Evolutionary conservation across 2,113 vertebrate genomes (phyloP), one percentile per base, ranked within the genome.

Genomic region (Morone saxatilis): DNA sequence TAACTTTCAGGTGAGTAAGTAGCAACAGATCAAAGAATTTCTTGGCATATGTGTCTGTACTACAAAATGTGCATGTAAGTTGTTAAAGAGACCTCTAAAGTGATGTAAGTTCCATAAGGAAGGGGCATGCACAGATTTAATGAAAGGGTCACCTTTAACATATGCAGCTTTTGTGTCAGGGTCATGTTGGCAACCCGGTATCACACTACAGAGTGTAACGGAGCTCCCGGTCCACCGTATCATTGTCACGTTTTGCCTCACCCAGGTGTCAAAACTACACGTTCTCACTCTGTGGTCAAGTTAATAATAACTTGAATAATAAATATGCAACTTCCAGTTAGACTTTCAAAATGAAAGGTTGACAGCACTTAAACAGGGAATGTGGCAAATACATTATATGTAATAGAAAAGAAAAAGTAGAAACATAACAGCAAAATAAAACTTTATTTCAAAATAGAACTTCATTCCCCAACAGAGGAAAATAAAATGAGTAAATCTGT

Each of bases 361-460:
- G 53, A 40, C 67, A 51, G 45, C 17, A 70, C 19, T 11, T 38
- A 5, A 16, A 17, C 13, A 48, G 13, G 31, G 13, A 16, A 47
- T 48, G 6, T 41, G 31, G 3, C 5, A 22, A 43, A 17, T 31
- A 56, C 7, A 69, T 8, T 5, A 53, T 8, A 54, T 5, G 6
- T 11, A 43, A 38, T 11, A 38, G 25, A 73, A 73, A 19, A 17
- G 7, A 53, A 40, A n/a, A 20, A 10, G 0, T 13, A 22, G 9
- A 69, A 45, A 69, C 22, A 43, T 57, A 45, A 40, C 40, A 76
- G 66, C 56, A 82, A 78, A 76, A 85, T 71, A 57, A 43, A 38
- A 31, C 20, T 88, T 88, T 80, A 86, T 71, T 82, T 56, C 38
- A 76, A 68, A 76, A 65, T 62, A 69, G 0, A 78, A 62, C 43